Percentiles rank a stretch among this genome's conserved stretches.
Conservation (phyloP, 2,797 vertebrate species). For the Megalops cyprinoides region DNA sequence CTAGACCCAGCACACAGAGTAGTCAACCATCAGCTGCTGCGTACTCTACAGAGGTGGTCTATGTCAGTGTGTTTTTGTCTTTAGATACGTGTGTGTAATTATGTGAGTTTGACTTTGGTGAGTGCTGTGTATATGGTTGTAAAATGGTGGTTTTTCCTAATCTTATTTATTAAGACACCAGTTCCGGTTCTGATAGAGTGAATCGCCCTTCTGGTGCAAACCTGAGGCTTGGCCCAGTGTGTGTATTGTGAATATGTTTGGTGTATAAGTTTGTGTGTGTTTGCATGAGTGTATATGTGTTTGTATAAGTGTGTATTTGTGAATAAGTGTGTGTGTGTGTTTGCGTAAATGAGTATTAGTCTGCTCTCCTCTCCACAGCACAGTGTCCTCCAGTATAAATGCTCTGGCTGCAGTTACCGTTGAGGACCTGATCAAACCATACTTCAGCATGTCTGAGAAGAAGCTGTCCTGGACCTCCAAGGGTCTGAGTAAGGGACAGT, state of each 20-base stretch:
- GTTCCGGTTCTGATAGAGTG: too few species aligned
- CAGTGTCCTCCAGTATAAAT: constrained; percentile 93
- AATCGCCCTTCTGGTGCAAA: too few species aligned
- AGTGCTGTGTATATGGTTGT: too few species aligned
- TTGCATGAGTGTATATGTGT: background rate
- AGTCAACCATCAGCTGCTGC: too few species aligned
- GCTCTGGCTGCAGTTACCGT: constrained; percentile 89
- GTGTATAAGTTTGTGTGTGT: background rate
- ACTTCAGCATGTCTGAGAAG: constrained; percentile 78
- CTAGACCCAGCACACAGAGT: background rate
- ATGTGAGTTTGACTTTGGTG: background rate
- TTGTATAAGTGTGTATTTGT: too few species aligned
- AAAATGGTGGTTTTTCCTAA: too few species aligned
- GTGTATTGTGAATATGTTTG: background rate
- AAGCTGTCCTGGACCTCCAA: constrained; percentile 84
- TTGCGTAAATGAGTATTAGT: background rate
- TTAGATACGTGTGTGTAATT: background rate
- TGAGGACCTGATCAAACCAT: constrained; percentile 85
- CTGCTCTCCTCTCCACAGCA: constrained; percentile 67
- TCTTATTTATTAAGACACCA: too few species aligned
- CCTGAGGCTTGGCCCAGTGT: too few species aligned
- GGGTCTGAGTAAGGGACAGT: constrained; percentile 77
- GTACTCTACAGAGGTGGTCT: background rate
- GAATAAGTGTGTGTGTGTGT: background rate
- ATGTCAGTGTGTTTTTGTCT: background rate